Conservation (phyloP, 1,140 invertebrate genomes). For the Drosophila dunni region DNA sequence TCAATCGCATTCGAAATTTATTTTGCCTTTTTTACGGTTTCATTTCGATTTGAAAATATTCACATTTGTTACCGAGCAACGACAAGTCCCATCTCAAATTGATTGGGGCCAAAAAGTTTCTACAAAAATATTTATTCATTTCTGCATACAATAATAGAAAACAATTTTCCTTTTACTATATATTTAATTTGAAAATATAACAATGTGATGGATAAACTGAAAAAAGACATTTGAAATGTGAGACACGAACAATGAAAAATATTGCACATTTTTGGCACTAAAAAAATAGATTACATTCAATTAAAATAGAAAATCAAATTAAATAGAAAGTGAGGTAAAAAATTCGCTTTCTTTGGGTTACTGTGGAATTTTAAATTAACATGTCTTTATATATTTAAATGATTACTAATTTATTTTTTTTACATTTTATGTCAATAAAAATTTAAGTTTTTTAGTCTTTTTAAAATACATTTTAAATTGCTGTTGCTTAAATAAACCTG, state of each 20-base stretch:
- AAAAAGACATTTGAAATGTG: neutral
- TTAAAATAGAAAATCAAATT: too few species aligned
- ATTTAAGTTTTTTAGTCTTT: too few species aligned
- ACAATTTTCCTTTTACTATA: slow-evolving; percentile 31
- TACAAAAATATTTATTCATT: neutral
- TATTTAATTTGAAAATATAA: slow-evolving; percentile 33
- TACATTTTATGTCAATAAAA: too few species aligned
- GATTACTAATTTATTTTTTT: too few species aligned
- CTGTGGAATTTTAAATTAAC: too few species aligned
- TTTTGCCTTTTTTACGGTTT: slow-evolving; percentile 30
- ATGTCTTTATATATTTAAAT: too few species aligned
- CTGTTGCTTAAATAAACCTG: too few species aligned
- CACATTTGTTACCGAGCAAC: slow-evolving; percentile 16
- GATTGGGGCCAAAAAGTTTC: slow-evolving; percentile 27
- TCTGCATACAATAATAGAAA: slow-evolving; percentile 4
- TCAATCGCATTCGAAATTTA: slow-evolving; percentile 42
- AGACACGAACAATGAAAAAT: neutral
- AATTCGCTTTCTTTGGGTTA: too few species aligned
- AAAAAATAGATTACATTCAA: too few species aligned
- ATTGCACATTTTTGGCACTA: too few species aligned
- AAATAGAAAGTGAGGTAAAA: too few species aligned
- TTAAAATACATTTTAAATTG: too few species aligned
- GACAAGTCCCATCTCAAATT: slow-evolving; percentile 37
- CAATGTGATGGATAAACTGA: slow-evolving; percentile 4
- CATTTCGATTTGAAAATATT: slow-evolving; percentile 31